phyloP scores from a whole-genome alignment of 2,113 vertebrate genomes.

The Campylomormyrus tamandua region DNA sequence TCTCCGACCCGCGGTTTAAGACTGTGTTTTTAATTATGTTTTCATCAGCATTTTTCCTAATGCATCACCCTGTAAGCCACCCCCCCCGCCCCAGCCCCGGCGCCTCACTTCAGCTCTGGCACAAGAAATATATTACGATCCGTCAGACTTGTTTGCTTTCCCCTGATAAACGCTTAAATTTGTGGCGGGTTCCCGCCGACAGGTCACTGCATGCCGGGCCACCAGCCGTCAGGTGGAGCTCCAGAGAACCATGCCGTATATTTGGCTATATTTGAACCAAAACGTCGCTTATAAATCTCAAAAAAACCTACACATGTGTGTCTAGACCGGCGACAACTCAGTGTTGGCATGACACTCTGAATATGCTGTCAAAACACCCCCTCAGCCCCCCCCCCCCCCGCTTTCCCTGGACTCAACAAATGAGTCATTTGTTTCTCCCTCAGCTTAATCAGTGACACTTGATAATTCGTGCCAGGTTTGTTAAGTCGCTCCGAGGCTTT shows the following conservation, averaged over 20 bases:
- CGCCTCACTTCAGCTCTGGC: slow-evolving; percentile 59
- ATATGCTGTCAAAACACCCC: not conserved
- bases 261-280: not conserved
- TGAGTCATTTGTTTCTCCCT: not conserved
- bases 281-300: not conserved
- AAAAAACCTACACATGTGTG: not conserved
- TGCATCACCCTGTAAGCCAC: slow-evolving; percentile 54
- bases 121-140: slow-evolving; percentile 50
- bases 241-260: not conserved
- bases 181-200: not conserved
- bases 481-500: not conserved
- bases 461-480: slow-evolving; percentile 7
- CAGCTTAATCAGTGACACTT: not conserved
- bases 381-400: not conserved
- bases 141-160: slow-evolving; percentile 34
- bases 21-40: slow-evolving; percentile 54
- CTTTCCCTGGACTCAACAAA: not conserved
- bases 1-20: slow-evolving; percentile 34
- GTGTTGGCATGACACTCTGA: not conserved
- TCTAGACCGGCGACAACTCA: not conserved
- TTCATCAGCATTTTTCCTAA: slow-evolving; percentile 53
- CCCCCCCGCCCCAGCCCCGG: slow-evolving; percentile 49
- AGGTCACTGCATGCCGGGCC: not conserved
- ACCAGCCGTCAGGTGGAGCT: not conserved
- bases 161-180: slow-evolving; percentile 4